Evolutionary conservation across 1,140 invertebrate species (phyloP).

Genomic region (Copidosoma floridanum): DNA sequence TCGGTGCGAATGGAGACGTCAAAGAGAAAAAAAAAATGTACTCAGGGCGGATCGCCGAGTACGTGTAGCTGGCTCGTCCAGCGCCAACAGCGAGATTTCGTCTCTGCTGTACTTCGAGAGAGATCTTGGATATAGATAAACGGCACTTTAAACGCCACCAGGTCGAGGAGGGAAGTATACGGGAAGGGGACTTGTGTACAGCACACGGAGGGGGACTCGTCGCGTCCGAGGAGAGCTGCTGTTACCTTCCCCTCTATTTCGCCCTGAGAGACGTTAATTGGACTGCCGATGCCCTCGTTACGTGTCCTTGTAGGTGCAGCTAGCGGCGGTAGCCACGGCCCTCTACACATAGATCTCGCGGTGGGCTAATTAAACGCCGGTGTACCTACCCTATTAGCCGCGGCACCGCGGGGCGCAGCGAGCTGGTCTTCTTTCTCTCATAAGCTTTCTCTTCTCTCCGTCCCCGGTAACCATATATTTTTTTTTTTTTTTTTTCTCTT

Average conservation of each 20-base stretch:
- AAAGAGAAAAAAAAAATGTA: too few relatives aligned
- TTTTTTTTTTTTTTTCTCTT: too few relatives aligned
- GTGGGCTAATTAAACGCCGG: constrained; percentile 44
- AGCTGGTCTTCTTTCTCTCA: background rate
- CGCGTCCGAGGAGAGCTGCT: background rate
- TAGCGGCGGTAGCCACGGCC: background rate
- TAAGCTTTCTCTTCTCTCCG: background rate
- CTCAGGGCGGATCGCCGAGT: too few relatives aligned
- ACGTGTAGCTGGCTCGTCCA: too few relatives aligned
- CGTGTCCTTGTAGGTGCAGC: constrained; percentile 15
- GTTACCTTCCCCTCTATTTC: background rate
- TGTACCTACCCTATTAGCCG: constrained; percentile 39
- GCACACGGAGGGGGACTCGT: background rate
- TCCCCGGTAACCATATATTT: too few relatives aligned
- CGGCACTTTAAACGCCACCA: constrained; percentile 8
- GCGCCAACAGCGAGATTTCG: too few relatives aligned
- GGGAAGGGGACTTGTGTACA: too few relatives aligned
- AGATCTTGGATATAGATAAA: constrained; percentile 23
- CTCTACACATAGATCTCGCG: constrained; percentile 38
- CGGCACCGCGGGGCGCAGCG: constrained; percentile 33
- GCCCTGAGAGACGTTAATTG: constrained; percentile 27
- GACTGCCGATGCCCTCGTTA: constrained; percentile 28
- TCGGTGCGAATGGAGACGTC: too few relatives aligned
- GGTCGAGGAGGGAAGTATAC: background rate
- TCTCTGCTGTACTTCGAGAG: too few relatives aligned